Base-by-base conservation (phyloP, 2,797 vertebrate genomes). In the Spinus olivaceus region DNA sequence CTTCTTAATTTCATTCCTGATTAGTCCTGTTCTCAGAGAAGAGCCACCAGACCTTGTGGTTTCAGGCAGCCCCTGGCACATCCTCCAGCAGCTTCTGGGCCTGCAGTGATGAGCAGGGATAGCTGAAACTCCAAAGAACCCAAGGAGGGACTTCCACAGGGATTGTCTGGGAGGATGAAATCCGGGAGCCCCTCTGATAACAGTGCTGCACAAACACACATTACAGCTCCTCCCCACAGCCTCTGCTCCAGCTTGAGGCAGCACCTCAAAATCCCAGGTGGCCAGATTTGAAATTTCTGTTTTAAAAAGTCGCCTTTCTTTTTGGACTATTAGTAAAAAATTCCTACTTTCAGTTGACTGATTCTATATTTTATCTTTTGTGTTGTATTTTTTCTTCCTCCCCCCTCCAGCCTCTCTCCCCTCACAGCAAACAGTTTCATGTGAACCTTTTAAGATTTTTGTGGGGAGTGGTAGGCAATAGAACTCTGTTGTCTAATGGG, bases 401-500 rank as follows among this genome's bases (percentile, higher is more conserved):
- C 16, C 24, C 12, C 3, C 16, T 59, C 27, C n/a, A 65, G 28
- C 7, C 16, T 88, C 53, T 71, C 53, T 77, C 61, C 39, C 50
- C 28, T 88, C 69, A 25, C 33, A 80, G 72, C 12, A 33, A 89
- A 73, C 17, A 35, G 77, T 65, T 61, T 84, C 44, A 65, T 27
- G 77, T 86, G 96, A 97, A 91, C 66, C 80, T 81, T 82, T 88
- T 82, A 60, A 44, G 92, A 87, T 95, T 97, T 97, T 97, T 97
- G 86, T 64, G 70, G 97, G 95, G 96, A 97, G 84, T 28, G 84
- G 94, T 94, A 95, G 21, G 96, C 96, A 92, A 95, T 95, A 59
- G 77, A 96, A 87, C 91, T 90, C 93, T 97, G 95, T 96, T 96
- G 94, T 97, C 97, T 98, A 97, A 97, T 97, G 97, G 97, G 97